Evolutionary conservation across 2,797 vertebrate genomes (phyloP).

Genomic region (Syngnathus acus): DNA sequence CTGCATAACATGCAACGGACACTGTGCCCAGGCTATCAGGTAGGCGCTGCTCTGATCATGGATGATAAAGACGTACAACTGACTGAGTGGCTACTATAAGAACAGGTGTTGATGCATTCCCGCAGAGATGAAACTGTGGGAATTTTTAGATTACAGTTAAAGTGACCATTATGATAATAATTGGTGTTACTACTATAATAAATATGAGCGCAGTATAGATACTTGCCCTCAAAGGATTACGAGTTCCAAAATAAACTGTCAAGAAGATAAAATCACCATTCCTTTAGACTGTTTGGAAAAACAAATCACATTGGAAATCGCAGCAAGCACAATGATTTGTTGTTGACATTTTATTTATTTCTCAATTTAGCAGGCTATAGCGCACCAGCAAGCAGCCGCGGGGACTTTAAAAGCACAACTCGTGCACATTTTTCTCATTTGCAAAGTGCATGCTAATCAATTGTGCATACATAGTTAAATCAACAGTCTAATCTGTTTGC

Average conservation of each 20-base stretch:
- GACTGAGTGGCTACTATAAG: neutral
- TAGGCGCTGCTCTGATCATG: slow-evolving; percentile 22
- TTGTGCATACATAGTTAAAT: too few relatives aligned
- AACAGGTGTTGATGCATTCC: neutral
- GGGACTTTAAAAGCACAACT: too few relatives aligned
- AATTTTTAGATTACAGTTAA: neutral
- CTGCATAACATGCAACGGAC: slow-evolving; percentile 91
- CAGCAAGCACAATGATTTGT: too few relatives aligned
- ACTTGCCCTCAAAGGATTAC: neutral
- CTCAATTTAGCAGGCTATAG: too few relatives aligned
- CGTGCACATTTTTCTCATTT: too few relatives aligned
- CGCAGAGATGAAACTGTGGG: neutral
- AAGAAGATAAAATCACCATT: neutral
- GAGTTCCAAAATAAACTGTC: neutral
- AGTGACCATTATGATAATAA: neutral
- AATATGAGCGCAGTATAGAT: neutral
- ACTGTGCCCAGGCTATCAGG: slow-evolving; percentile 82
- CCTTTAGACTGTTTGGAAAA: neutral
- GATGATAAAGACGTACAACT: neutral
- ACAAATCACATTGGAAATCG: too few relatives aligned
- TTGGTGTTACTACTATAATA: neutral
- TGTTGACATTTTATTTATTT: too few relatives aligned
- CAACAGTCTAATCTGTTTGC: too few relatives aligned
- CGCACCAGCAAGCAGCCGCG: too few relatives aligned
- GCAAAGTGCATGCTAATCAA: too few relatives aligned